Base-by-base conservation (phyloP, 2,113 vertebrate species). In the Strix uralensis region DNA sequence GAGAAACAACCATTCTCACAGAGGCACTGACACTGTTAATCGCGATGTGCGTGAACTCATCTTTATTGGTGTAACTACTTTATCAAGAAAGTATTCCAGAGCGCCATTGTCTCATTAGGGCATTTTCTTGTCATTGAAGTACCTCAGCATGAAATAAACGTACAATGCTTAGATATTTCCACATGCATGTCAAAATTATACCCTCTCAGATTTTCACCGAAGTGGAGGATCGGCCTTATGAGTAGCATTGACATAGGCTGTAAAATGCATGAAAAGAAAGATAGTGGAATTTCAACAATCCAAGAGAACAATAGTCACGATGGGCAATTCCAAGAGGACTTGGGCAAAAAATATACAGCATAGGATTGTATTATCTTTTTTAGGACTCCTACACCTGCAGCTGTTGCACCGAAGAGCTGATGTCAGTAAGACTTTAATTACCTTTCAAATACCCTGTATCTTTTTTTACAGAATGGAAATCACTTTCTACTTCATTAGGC, bases 381-480 rank as follows among this genome's bases (percentile, higher is more conserved):
- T 65, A 92, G 78, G 46, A 40, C 81, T 96, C 59, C 59, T 74
- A 82, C 42, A 54, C 40, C 74, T 88, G 42, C 65, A 96, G 65
- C 19, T 95, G 88, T 73, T 94, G 19, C 55, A 81, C 16, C 36
- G 79, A 74, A 79, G 13, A 90, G 44, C 40, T 86, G 55, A 74
- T 87, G 34, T 84, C 90, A 89, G 40, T 57, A 87, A 85, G 54
- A 81, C 30, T 90, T 89, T 90, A 91, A 91, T 65, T 91, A 78
- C 10, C 15, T 77, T 91, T 81, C 58, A 91, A 72, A 77, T 34
- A 78, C 7, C 10, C 26, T 77, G 14, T 63, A 51, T 75, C 15
- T 36, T 61, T 74, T 65, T 63, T 67, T 69, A 16, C 20, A 70
- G 69, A 47, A 73, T 84, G 27, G 20, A 81, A 87, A 92, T 61